Percentiles rank a stretch among this genome's conserved stretches.
phyloP scores from a whole-genome alignment of 2,888 invertebrate genomes.

The Trichopria drosophilae region DNA sequence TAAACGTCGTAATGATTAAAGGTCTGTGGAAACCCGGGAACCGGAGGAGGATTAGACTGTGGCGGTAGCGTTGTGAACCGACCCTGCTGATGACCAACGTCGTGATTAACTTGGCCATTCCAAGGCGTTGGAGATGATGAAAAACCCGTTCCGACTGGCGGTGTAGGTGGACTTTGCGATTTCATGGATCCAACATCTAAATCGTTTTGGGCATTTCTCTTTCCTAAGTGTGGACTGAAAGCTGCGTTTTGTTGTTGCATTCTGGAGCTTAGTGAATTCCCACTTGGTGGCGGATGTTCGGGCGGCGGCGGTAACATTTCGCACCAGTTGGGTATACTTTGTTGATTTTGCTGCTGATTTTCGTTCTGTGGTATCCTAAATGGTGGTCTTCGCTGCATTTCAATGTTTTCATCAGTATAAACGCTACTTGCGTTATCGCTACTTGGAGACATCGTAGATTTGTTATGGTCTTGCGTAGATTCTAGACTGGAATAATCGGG shows the following conservation, averaged over 20 bases:
- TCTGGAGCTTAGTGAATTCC: constrained; percentile 45
- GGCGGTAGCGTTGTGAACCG: constrained; percentile 54
- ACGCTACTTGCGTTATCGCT: constrained; percentile 56
- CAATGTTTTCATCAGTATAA: constrained; percentile 52
- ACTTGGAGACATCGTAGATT: constrained; percentile 55
- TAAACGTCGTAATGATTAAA: constrained; percentile 52
- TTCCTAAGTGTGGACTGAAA: constrained; percentile 53
- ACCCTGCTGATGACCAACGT: not conserved
- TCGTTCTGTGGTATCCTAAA: constrained; percentile 34
- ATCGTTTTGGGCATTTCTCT: constrained; percentile 49
- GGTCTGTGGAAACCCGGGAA: constrained; percentile 52
- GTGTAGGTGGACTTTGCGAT: constrained; percentile 54
- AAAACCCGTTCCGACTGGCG: constrained; percentile 42
- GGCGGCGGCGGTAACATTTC: constrained; percentile 69
- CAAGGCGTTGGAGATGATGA: constrained; percentile 51
- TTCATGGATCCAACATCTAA: constrained; percentile 48
- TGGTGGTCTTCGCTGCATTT: constrained; percentile 46
- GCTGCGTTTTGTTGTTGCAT: constrained; percentile 45
- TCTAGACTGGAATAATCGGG: constrained; percentile 57
- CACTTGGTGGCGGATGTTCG: constrained; percentile 63
- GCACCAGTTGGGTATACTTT: constrained; percentile 62
- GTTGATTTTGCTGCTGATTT: constrained; percentile 30
- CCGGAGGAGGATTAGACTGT: constrained; percentile 53
- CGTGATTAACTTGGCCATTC: constrained; percentile 39
- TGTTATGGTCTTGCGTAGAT: constrained; percentile 55